These are phyloP conservation scores for Phrynosoma platyrhinos DNA, from an alignment of 2,113 vertebrate genomes.

Conservation along the genomic window DNA sequence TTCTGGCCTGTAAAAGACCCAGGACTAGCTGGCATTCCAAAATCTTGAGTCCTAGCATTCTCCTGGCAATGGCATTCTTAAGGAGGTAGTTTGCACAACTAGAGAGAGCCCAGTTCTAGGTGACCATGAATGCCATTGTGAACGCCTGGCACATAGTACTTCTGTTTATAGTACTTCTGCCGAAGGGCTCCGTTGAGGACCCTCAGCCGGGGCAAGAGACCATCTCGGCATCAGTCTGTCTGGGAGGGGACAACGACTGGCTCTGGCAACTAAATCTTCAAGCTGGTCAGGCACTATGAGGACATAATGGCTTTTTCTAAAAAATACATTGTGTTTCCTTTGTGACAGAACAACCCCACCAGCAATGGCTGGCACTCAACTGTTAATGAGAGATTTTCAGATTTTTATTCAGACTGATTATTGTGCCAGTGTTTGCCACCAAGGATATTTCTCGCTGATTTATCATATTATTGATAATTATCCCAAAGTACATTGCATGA, in stretches of 20 bases:
- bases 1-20: background rate
- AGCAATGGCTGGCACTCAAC: background rate
- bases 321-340: background rate
- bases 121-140: background rate
- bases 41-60: background rate
- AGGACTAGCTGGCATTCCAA: slow-evolving; percentile 3
- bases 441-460: background rate
- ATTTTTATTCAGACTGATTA: background rate
- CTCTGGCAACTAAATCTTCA: background rate
- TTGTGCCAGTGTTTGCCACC: background rate
- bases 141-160: background rate
- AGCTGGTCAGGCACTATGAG: background rate
- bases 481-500: background rate
- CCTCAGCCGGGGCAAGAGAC: background rate
- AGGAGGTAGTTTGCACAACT: background rate
- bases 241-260: background rate
- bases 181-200: background rate
- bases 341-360: background rate
- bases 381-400: background rate
- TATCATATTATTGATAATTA: background rate
- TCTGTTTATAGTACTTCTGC: background rate
- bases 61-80: background rate
- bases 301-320: background rate
- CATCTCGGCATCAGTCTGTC: background rate
- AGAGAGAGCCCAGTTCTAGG: background rate